A percentile compares a stretch with the other conserved stretches of the same genome.
phyloP scores from a whole-genome alignment of 1,140 invertebrate species.

The Drusus annulatus region DNA sequence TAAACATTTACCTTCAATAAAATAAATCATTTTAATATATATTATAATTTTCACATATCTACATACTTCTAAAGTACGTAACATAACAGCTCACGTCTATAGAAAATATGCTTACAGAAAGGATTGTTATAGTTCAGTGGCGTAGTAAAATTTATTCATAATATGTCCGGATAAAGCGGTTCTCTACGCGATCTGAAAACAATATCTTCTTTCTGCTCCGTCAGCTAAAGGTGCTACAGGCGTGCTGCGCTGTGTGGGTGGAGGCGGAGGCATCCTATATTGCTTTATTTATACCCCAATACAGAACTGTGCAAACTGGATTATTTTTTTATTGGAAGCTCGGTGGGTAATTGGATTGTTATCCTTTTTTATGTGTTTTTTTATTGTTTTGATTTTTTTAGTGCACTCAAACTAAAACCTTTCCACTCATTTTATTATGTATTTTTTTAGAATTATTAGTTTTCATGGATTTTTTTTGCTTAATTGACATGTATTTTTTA shows the following conservation, averaged over 20 bases:
- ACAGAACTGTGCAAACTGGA: neutral
- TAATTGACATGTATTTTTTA: too few relatives aligned
- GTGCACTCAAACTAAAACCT: too few relatives aligned
- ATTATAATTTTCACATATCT: too few relatives aligned
- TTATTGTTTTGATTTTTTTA: too few relatives aligned
- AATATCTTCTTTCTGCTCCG: slow-evolving; percentile 54
- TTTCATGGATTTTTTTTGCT: too few relatives aligned
- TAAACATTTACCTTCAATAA: too few relatives aligned
- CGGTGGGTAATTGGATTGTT: neutral
- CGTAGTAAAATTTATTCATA: slow-evolving; percentile 56
- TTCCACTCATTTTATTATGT: too few relatives aligned
- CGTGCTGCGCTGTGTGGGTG: neutral
- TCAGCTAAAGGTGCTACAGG: slow-evolving; percentile 45
- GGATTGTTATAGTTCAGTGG: slow-evolving; percentile 38
- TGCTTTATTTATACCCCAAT: slow-evolving; percentile 12
- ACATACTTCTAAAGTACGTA: neutral
- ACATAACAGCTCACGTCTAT: neutral
- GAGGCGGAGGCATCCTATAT: neutral
- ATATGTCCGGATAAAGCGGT: slow-evolving; percentile 56
- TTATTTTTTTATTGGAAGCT: neutral
- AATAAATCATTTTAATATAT: too few relatives aligned
- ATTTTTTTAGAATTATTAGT: too few relatives aligned
- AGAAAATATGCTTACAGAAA: slow-evolving; percentile 39
- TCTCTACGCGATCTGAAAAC: slow-evolving; percentile 59
- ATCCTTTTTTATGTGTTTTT: neutral